These are phyloP conservation scores for Zapus hudsonius DNA, from an alignment of 2,113 vertebrate species.

Conservation along the genomic window DNA sequence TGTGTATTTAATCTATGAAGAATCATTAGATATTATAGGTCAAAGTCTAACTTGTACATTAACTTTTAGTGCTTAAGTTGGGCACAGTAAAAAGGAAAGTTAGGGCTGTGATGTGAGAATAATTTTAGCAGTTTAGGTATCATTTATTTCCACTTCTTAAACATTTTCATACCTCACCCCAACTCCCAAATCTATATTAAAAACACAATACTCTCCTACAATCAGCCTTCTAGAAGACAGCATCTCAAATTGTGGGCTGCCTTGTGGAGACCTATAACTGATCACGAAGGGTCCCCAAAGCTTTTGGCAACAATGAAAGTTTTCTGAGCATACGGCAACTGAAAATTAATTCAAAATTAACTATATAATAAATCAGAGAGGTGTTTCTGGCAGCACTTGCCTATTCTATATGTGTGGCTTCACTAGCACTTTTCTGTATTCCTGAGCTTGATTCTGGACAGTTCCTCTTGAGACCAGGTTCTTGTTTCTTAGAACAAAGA, in stretches of 20 bases:
- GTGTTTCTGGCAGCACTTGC: not conserved
- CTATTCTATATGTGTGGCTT: not conserved
- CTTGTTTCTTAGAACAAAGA: too few relatives aligned
- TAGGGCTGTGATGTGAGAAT: not conserved
- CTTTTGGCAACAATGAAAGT: not conserved
- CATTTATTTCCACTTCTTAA: conserved; percentile 5
- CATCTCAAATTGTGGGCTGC: not conserved
- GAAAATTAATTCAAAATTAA: not conserved
- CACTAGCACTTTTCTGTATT: too few relatives aligned
- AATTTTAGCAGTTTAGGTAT: not conserved
- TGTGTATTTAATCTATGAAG: not conserved
- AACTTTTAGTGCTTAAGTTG: not conserved
- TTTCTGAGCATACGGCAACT: not conserved
- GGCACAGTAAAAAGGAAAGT: not conserved
- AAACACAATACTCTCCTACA: not conserved
- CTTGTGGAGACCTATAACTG: too few relatives aligned
- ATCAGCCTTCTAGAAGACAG: not conserved
- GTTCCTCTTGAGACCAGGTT: too few relatives aligned
- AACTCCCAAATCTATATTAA: not conserved
- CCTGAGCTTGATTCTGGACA: not conserved
- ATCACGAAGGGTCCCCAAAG: not conserved
- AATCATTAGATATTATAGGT: not conserved
- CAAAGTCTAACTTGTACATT: not conserved
- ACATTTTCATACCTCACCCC: not conserved
- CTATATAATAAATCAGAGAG: too few relatives aligned